Conservation (phyloP, 2,113 vertebrate genomes). For the Pogona vitticeps region DNA sequence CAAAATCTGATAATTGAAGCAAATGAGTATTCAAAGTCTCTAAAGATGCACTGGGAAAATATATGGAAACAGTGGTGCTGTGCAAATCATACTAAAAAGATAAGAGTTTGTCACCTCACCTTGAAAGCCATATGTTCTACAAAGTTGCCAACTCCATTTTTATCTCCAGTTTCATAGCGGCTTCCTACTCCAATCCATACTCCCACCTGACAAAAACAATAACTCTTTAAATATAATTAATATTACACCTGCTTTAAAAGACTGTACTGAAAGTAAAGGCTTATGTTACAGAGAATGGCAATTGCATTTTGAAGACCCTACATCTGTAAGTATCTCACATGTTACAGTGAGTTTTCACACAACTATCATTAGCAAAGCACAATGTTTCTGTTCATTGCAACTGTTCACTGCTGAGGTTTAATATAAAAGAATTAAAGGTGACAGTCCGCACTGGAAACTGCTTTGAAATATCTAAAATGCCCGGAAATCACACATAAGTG, state of each 20-base stretch:
- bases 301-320: neutral
- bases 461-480: too few relatives aligned
- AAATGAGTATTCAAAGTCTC: neutral
- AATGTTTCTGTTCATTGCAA: too few relatives aligned
- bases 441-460: too few relatives aligned
- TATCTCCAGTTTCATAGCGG: slow-evolving; percentile 87
- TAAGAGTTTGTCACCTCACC: slow-evolving; percentile 67
- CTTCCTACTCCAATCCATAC: slow-evolving; percentile 90
- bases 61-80: rapidly evolving
- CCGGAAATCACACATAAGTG: too few relatives aligned
- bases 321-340: neutral
- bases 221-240: neutral
- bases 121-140: slow-evolving; percentile 96
- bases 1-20: neutral
- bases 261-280: neutral
- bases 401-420: too few relatives aligned
- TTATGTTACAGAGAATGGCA: neutral
- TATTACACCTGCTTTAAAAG: neutral
- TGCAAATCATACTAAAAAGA: rapidly evolving
- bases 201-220: slow-evolving; percentile 81
- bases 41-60: rapidly evolving
- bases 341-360: neutral
- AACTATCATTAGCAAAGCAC: neutral
- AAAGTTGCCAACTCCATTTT: slow-evolving; percentile 89
- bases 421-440: too few relatives aligned